phyloP scores from a whole-genome alignment of 2,888 invertebrate genomes.

The Pterostichus madidus region DNA sequence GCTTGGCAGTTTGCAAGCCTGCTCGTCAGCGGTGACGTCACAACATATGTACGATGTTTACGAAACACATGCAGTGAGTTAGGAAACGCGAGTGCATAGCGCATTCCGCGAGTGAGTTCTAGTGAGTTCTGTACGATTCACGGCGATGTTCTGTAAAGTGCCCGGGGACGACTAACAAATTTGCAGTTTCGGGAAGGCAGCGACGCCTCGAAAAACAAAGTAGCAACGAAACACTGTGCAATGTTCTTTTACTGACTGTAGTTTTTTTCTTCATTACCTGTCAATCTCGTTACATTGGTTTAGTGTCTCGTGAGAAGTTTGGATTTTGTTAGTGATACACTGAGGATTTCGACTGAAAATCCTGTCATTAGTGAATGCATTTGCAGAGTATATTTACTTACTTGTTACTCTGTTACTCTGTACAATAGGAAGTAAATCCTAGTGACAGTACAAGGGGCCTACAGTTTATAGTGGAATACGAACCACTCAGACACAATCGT shows the following conservation, averaged over 20 bases:
- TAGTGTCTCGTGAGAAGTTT: background rate
- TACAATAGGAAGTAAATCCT: too few relatives aligned
- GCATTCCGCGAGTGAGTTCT: slow-evolving; percentile 6
- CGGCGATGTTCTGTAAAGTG: slow-evolving; percentile 21
- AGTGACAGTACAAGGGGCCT: too few relatives aligned
- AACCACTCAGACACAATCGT: too few relatives aligned
- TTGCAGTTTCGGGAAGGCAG: slow-evolving; percentile 5
- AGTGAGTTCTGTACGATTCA: background rate
- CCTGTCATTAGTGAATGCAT: background rate
- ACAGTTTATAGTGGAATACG: too few relatives aligned
- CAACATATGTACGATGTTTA: slow-evolving; percentile 18
- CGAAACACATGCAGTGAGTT: slow-evolving; percentile 27
- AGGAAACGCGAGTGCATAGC: background rate
- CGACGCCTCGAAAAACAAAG: slow-evolving; percentile 16
- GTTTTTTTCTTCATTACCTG: slow-evolving; percentile 61
- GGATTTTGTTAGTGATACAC: background rate
- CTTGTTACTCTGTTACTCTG: too few relatives aligned
- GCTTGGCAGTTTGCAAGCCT: slow-evolving; percentile 3
- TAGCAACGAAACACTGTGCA: background rate
- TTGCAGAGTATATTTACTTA: too few relatives aligned
- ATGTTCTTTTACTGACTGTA: slow-evolving; percentile 23
- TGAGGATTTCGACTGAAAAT: background rate
- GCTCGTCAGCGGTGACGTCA: slow-evolving; percentile 31
- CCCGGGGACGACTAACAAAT: slow-evolving; percentile 51
- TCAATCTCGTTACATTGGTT: slow-evolving; percentile 36